Evolutionary conservation across 2,113 vertebrate species (phyloP).

Genomic region (Meleagris gallopavo): DNA sequence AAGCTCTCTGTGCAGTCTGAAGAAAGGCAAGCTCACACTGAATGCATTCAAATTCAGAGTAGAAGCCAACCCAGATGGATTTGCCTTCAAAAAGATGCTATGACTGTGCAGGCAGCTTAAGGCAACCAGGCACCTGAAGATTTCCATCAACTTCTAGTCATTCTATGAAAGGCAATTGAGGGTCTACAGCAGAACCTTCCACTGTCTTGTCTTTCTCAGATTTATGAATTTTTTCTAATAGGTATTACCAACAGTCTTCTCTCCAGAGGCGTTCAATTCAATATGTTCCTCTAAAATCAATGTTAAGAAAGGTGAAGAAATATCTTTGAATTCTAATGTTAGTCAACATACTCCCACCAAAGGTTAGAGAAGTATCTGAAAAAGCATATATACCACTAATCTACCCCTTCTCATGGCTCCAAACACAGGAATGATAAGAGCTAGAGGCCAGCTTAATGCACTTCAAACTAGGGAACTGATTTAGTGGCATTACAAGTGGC

Average conservation of each 20-base stretch:
- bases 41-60: not conserved
- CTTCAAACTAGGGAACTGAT: not conserved
- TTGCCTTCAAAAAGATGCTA: not conserved
- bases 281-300: not conserved
- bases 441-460: not conserved
- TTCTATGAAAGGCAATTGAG: fast-evolving
- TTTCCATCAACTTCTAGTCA: not conserved
- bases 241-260: not conserved
- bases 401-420: not conserved
- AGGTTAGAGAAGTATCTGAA: not conserved
- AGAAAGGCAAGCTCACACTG: not conserved
- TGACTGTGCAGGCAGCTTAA: not conserved
- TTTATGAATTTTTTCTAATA: not conserved
- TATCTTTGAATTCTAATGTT: not conserved
- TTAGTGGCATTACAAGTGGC: not conserved
- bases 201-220: not conserved
- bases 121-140: not conserved
- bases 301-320: not conserved
- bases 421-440: not conserved
- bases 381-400: not conserved
- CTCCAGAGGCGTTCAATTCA: not conserved
- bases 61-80: not conserved
- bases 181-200: not conserved
- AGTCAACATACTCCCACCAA: not conserved
- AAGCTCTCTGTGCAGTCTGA: not conserved